Percentiles rank a stretch among this genome's conserved stretches.
These are phyloP conservation scores for Tachypleus tridentatus DNA, from an alignment of 1,140 invertebrate genomes.

Conservation along the genomic window DNA sequence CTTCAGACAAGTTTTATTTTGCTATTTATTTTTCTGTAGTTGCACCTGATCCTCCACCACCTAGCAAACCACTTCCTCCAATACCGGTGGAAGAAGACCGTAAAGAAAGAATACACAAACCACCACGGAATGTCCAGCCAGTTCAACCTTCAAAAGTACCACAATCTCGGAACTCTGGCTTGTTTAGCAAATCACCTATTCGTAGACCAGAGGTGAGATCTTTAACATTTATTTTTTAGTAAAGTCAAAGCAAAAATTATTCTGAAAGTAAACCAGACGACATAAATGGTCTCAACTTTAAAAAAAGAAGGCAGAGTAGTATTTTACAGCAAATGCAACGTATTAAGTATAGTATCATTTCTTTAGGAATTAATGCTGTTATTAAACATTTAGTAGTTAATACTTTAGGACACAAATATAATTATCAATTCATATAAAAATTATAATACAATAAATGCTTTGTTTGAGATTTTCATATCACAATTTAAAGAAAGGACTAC, in stretches of 20 bases:
- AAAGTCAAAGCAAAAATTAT: too few relatives aligned
- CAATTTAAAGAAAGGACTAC: too few relatives aligned
- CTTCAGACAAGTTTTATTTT: neutral
- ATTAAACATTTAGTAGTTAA: too few relatives aligned
- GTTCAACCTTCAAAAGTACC: constrained; percentile 11
- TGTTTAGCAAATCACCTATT: constrained; percentile 22
- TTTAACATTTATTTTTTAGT: too few relatives aligned
- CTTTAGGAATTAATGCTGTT: neutral
- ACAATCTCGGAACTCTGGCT: constrained; percentile 23
- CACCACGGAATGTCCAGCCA: constrained; percentile 31
- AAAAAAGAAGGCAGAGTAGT: too few relatives aligned
- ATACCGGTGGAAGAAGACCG: constrained; percentile 54
- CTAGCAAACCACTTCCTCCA: constrained; percentile 69
- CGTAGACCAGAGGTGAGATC: constrained; percentile 22
- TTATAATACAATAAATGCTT: too few relatives aligned
- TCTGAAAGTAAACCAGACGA: too few relatives aligned
- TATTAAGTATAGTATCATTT: neutral
- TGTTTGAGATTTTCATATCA: too few relatives aligned
- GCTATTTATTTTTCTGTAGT: constrained; percentile 30
- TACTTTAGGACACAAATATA: too few relatives aligned
- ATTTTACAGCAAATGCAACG: too few relatives aligned
- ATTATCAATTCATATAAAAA: too few relatives aligned
- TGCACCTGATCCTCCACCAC: constrained; percentile 48
- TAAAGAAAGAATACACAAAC: constrained; percentile 40
- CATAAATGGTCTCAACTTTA: too few relatives aligned